These are phyloP conservation scores for Percopsis transmontana DNA, from an alignment of 2,113 vertebrate genomes.

Conservation along the genomic window DNA sequence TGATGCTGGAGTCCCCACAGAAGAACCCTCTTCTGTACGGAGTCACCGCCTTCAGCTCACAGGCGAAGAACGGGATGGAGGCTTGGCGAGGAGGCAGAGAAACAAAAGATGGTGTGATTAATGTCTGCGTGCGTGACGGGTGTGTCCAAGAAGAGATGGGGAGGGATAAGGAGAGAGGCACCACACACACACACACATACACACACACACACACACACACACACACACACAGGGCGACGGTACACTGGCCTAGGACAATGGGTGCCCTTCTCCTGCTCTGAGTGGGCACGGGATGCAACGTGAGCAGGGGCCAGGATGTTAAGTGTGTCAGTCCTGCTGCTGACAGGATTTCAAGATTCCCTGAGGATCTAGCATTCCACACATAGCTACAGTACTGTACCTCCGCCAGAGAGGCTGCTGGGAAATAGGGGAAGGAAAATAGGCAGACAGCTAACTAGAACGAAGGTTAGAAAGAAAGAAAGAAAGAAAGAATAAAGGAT, in stretches of 20 bases:
- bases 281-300: slow-evolving; percentile 31
- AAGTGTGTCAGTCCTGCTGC: slow-evolving; percentile 51
- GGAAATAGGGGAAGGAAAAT: background rate
- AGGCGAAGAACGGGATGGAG: slow-evolving; percentile 81
- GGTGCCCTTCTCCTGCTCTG: slow-evolving; percentile 20
- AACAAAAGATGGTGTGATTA: slow-evolving; percentile 52
- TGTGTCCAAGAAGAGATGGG: background rate
- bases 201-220: background rate
- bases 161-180: background rate
- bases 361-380: slow-evolving; percentile 61
- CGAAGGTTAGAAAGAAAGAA: slow-evolving; percentile 7
- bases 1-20: slow-evolving; percentile 80
- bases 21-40: slow-evolving; percentile 79
- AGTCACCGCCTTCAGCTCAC: slow-evolving; percentile 75
- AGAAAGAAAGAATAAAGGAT: slow-evolving; percentile 20
- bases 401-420: slow-evolving; percentile 22
- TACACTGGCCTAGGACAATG: slow-evolving; percentile 18
- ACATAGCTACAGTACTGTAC: slow-evolving; percentile 52
- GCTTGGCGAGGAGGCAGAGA: slow-evolving; percentile 60
- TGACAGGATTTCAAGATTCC: slow-evolving; percentile 54
- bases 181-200: background rate
- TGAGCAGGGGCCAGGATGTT: slow-evolving; percentile 24
- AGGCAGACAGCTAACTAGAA: background rate
- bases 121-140: slow-evolving; percentile 15
- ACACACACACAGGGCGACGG: slow-evolving; percentile 5